Evolutionary conservation across 2,797 vertebrate species (phyloP).

Genomic region (Thunnus albacares): DNA sequence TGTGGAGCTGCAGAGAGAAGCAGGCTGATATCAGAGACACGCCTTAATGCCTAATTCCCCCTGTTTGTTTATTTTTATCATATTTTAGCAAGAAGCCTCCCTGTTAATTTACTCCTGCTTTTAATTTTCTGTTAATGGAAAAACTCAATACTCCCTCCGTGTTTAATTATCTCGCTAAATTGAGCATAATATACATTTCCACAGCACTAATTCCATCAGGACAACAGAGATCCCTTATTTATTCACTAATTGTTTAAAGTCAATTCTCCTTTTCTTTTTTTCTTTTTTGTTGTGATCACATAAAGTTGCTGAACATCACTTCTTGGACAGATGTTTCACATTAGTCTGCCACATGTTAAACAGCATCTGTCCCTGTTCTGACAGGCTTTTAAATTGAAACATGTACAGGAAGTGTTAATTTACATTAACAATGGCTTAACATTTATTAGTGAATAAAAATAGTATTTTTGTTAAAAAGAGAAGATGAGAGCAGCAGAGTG

Average conservation of each 20-base stretch:
- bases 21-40: background rate
- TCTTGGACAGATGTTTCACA: background rate
- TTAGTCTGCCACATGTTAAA: background rate
- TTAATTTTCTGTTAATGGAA: no score
- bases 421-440: background rate
- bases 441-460: background rate
- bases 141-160: no score
- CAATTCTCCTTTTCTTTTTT: background rate
- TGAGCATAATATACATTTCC: background rate
- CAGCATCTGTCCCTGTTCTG: no score
- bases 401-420: background rate
- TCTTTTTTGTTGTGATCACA: no score
- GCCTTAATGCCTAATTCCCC: background rate
- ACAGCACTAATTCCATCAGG: background rate
- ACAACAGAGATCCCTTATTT: background rate
- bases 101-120: no score
- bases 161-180: no score
- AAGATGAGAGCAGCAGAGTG: background rate
- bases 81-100: no score
- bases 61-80: background rate
- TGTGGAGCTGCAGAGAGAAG: background rate
- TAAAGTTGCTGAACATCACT: background rate
- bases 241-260: background rate
- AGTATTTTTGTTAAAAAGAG: background rate
- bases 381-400: slow-evolving; percentile 7